Evolutionary conservation across 2,113 vertebrate species (phyloP).

Genomic region (Ophiodon elongatus): DNA sequence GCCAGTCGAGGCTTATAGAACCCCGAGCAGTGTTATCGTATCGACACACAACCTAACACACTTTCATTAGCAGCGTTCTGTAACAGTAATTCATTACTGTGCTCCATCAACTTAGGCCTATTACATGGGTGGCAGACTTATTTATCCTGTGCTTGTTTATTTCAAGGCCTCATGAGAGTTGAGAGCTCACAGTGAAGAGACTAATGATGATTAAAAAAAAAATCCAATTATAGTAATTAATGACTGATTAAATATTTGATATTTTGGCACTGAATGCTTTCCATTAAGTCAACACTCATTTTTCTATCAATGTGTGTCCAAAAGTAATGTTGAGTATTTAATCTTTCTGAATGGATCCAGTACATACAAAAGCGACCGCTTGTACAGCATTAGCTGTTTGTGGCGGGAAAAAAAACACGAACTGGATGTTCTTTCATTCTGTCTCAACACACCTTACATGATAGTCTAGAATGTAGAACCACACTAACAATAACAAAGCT

Average conservation of each 20-base stretch:
- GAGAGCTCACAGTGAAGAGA: constrained; percentile 26
- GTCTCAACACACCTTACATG: not conserved
- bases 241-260: constrained; percentile 7
- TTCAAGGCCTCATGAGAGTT: constrained; percentile 36
- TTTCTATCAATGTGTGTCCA: not conserved
- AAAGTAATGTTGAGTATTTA: not conserved
- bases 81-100: constrained; percentile 51
- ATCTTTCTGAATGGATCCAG: not conserved
- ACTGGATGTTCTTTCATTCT: not conserved
- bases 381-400: not conserved
- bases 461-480: not conserved
- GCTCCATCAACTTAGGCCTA: constrained; percentile 51
- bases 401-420: no score
- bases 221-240: constrained; percentile 27
- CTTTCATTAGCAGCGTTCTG: constrained; percentile 53
- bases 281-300: constrained; percentile 1
- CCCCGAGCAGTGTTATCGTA: constrained; percentile 32
- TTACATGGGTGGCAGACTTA: constrained; percentile 49
- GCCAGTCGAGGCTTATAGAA: constrained; percentile 26
- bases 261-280: not conserved
- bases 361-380: not conserved
- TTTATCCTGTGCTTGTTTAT: constrained; percentile 54
- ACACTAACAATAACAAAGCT: not conserved
- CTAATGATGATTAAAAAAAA: constrained; percentile 44
- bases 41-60: constrained; percentile 38